Conservation (phyloP, 2,113 vertebrate genomes). For the Xiphias gladius region DNA sequence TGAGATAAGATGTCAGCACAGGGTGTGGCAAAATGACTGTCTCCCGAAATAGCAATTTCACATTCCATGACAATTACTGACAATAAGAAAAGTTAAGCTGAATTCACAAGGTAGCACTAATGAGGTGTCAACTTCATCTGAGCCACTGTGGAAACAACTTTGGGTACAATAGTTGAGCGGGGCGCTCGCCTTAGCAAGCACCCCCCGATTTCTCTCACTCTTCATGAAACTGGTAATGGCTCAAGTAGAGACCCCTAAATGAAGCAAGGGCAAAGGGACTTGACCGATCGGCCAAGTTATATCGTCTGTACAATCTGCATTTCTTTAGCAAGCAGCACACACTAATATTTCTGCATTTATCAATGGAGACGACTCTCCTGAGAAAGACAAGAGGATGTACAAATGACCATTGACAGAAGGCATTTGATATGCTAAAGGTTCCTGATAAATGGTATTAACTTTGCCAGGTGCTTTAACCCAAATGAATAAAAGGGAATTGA, state of each 20-base stretch:
- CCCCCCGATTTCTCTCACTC: constrained; percentile 33
- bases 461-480: constrained; percentile 64
- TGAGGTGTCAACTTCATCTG: constrained; percentile 56
- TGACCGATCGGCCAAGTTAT: constrained; percentile 8
- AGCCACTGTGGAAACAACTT: constrained; percentile 39
- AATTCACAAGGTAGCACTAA: constrained; percentile 59
- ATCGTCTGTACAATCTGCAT: background rate
- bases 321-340: constrained; percentile 43
- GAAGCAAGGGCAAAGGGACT: constrained; percentile 13
- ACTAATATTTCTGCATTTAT: constrained; percentile 50
- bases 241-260: constrained; percentile 11
- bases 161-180: constrained; percentile 13
- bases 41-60: constrained; percentile 38
- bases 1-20: constrained; percentile 22
- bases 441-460: constrained; percentile 76
- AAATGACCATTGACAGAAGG: constrained; percentile 77
- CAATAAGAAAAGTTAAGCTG: constrained; percentile 38
- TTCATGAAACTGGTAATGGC: constrained; percentile 35
- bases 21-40: constrained; percentile 42
- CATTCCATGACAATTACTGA: constrained; percentile 41
- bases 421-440: constrained; percentile 77
- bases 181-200: constrained; percentile 11
- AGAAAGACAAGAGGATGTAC: constrained; percentile 76
- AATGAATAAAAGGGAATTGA: constrained; percentile 48
- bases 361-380: constrained; percentile 33